phyloP scores from a whole-genome alignment of 1,140 invertebrate genomes.

The Dolichoris vasculosae region DNA sequence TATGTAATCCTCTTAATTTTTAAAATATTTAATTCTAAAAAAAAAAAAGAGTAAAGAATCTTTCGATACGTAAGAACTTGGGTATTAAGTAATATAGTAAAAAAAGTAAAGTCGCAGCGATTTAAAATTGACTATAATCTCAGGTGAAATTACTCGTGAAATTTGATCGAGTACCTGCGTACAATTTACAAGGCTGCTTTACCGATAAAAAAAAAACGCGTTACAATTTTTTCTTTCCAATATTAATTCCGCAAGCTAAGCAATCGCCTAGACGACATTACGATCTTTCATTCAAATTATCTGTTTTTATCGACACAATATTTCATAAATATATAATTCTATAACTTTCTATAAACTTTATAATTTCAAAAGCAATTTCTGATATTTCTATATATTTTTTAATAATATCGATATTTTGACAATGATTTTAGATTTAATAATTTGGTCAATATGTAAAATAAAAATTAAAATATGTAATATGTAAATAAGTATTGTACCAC shows the following conservation, averaged over 20 bases:
- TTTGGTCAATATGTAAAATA: neutral
- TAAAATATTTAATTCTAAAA: no score
- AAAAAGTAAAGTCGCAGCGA: neutral
- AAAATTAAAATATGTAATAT: neutral
- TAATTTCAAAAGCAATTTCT: no score
- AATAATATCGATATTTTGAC: neutral
- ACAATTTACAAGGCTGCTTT: slow-evolving; percentile 37
- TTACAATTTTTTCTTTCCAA: neutral
- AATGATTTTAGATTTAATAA: neutral
- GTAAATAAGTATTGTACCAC: neutral
- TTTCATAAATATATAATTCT: neutral
- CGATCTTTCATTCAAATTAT: slow-evolving; percentile 30
- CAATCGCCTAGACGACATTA: neutral
- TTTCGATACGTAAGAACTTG: neutral
- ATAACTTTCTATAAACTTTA: no score
- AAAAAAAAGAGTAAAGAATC: no score
- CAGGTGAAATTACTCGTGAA: slow-evolving; percentile 49
- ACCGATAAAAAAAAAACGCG: slow-evolving; percentile 20
- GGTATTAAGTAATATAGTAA: neutral
- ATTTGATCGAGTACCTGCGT: slow-evolving; percentile 44
- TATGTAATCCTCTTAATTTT: no score
- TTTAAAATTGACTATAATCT: slow-evolving; percentile 20
- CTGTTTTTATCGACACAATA: neutral
- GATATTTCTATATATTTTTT: no score
- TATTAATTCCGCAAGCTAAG: slow-evolving; percentile 26